These are phyloP conservation scores for Lamprologus lemairii DNA, from an alignment of 2,113 vertebrate species.

Conservation along the genomic window DNA sequence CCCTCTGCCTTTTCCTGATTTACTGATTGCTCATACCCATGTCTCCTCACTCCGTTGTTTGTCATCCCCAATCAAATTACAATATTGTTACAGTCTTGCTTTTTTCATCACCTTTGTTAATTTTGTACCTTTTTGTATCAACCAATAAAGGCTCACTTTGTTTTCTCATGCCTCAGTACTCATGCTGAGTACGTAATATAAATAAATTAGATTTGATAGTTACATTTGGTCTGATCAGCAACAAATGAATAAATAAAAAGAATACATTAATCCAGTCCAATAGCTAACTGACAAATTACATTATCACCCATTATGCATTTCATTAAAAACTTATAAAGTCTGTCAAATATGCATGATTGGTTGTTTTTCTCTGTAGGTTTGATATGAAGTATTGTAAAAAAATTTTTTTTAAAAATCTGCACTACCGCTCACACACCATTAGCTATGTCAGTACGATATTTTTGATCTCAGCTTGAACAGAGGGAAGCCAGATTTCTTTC, in stretches of 20 bases:
- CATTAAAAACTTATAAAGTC: not conserved
- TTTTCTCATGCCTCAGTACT: not conserved
- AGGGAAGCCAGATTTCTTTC: not conserved
- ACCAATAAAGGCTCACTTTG: not conserved
- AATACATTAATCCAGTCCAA: not conserved
- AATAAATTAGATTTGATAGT: not conserved
- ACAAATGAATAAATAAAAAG: not conserved
- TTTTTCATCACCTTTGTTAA: not conserved
- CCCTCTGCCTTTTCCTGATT: not conserved
- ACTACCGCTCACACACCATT: not conserved
- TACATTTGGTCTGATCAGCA: not conserved
- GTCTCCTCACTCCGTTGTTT: not conserved
- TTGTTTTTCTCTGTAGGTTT: not conserved
- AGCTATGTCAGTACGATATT: not conserved
- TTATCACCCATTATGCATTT: not conserved
- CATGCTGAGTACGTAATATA: not conserved
- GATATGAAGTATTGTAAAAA: not conserved
- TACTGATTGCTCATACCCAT: not conserved
- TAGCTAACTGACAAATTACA: not conserved
- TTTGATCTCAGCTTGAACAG: not conserved
- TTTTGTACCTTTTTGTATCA: not conserved
- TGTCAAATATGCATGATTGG: not conserved
- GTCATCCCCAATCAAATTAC: not conserved
- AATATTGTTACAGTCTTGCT: not conserved
- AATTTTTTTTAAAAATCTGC: fast-evolving